phyloP scores from a whole-genome alignment of 1,140 invertebrate genomes.

The Pseudoatta argentina region DNA sequence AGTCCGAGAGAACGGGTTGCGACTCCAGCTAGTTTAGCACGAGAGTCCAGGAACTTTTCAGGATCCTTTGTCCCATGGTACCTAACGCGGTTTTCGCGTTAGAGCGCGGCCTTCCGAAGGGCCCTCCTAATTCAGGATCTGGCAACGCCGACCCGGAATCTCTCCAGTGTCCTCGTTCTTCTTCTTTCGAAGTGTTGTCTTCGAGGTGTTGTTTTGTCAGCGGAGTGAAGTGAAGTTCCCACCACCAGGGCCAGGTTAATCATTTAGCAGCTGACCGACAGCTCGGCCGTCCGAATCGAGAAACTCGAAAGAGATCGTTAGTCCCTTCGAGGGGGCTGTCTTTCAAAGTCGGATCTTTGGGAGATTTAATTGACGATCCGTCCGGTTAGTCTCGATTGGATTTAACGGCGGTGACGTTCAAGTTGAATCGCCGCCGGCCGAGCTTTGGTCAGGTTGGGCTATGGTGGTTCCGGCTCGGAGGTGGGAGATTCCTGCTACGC shows the following conservation, averaged over 20 bases:
- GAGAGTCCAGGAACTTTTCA: slow-evolving; percentile 28
- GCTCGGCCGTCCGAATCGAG: slow-evolving; percentile 62
- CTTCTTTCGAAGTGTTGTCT: neutral
- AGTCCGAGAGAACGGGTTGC: slow-evolving; percentile 10
- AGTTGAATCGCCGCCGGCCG: slow-evolving; percentile 38
- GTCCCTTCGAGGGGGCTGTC: no score
- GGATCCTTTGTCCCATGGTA: neutral
- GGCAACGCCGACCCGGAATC: slow-evolving; percentile 10
- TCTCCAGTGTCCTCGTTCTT: neutral
- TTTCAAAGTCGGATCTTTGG: neutral
- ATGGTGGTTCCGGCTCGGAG: slow-evolving; percentile 84
- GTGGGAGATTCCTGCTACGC: slow-evolving; percentile 91
- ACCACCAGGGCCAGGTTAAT: slow-evolving; percentile 74
- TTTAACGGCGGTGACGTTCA: slow-evolving; percentile 44
- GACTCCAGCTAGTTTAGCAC: slow-evolving; percentile 19
- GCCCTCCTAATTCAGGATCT: neutral
- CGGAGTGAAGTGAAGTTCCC: slow-evolving; percentile 61
- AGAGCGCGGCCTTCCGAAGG: neutral
- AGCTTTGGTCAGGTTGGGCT: slow-evolving; percentile 71
- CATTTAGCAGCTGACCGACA: slow-evolving; percentile 66
- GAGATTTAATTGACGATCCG: neutral
- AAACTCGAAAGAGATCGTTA: slow-evolving; percentile 1
- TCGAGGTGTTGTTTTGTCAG: neutral
- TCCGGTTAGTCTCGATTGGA: slow-evolving; percentile 10
- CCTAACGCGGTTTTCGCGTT: neutral